Evolutionary conservation across 1,140 invertebrate genomes (phyloP), one percentile per base, ranked within the genome.

Genomic region (Neodiprion lecontei): DNA sequence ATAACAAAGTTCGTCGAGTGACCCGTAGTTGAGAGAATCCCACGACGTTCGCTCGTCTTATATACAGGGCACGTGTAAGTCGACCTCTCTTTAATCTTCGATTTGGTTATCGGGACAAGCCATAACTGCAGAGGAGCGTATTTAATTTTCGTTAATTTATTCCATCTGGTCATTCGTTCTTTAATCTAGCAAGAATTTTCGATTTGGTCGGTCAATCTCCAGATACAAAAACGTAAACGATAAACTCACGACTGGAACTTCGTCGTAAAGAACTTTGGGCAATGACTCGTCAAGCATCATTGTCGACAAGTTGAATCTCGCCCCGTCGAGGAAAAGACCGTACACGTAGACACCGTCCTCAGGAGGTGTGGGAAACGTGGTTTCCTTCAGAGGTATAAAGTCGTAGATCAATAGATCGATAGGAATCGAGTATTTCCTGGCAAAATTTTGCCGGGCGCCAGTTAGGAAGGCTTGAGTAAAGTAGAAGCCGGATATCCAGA

Each of bases 401-500:
- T 97, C 94, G 85, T 97, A 98, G 69, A 93, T 91, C 23, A 98
- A 89, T 76, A 97, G 91, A 91, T 98, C 96, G 78, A 98, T 98
- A 12, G 97, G 96, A 79, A 97, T 96, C 71, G 92, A 92, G 84
- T 96, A 95, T 84, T 97, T 97, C 73, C 97, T 90, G 7, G 97
- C 96, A 89, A 92, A 98, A 88, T 98, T 98, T 89, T 98, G 97
- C 81, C 97, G 94, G 9, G 95, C 96, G 28, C 96, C 97, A 14
- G 97, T 98, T 23, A 99, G 89, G 86, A 99, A 98, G 7, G 97
- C 96, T 88, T 98, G 97, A 0, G 97, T 97, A 86, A 98, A 98
- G 86, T 95, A 98, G 85, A 99, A 98, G 0, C 96, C 97, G 1
- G 97, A 97, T 50, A 99, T 88, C 97, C 97, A 99, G 87, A 96